Percentiles rank a stretch among this genome's conserved stretches.
These are phyloP conservation scores for Epinephelus cyanopodus DNA, from an alignment of 2,113 vertebrate species.

Conservation along the genomic window DNA sequence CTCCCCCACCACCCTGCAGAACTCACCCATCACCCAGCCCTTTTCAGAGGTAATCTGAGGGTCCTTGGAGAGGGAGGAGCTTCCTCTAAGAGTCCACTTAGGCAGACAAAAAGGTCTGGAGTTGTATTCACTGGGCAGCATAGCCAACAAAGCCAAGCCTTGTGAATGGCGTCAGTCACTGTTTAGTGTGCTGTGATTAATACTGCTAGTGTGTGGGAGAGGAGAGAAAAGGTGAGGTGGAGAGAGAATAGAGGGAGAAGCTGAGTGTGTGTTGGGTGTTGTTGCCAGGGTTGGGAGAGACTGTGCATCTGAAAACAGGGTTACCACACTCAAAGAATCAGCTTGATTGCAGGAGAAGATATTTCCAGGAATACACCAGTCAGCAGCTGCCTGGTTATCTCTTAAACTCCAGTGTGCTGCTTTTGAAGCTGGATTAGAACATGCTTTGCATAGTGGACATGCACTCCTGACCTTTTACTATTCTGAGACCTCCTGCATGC, in stretches of 20 bases:
- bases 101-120: conserved; percentile 87
- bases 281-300: conserved; percentile 26
- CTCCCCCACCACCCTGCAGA: conserved; percentile 51
- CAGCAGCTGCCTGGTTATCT: conserved; percentile 59
- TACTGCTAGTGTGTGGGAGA: conserved; percentile 79
- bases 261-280: conserved; percentile 30
- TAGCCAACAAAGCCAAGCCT: conserved; percentile 84
- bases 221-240: conserved; percentile 63
- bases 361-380: conserved; percentile 35
- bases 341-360: conserved; percentile 11
- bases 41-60: conserved; percentile 86
- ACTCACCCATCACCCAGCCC: conserved; percentile 77
- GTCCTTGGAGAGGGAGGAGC: conserved; percentile 84
- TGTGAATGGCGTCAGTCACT: conserved; percentile 91
- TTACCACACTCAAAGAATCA: not conserved
- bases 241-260: conserved; percentile 34
- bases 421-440: conserved; percentile 65
- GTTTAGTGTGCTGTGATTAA: conserved; percentile 91
- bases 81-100: conserved; percentile 90
- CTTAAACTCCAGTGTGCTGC: conserved; percentile 29
- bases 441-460: conserved; percentile 67
- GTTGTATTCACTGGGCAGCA: conserved; percentile 88
- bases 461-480: conserved; percentile 68
- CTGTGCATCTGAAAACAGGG: conserved; percentile 21
- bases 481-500: conserved; percentile 71